These are phyloP conservation scores for Sphaeridia pumilis DNA, from an alignment of 2,888 invertebrate genomes.

Conservation along the genomic window DNA sequence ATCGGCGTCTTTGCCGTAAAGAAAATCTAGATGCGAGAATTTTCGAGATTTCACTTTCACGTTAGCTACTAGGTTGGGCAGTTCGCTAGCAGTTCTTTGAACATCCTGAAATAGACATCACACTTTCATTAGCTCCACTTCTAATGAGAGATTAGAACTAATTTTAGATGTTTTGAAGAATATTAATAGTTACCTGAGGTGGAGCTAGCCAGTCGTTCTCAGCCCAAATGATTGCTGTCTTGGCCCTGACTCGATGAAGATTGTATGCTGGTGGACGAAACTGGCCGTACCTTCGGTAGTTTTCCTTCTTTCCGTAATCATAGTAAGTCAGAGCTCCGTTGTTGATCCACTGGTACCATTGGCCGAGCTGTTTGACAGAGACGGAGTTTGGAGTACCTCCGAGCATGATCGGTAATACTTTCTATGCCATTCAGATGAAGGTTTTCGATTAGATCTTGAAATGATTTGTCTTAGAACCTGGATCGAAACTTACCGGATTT, in stretches of 20 bases:
- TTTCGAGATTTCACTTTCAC: neutral
- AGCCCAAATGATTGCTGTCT: conserved; percentile 28
- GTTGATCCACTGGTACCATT: conserved; percentile 7
- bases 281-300: neutral
- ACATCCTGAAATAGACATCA: conserved; percentile 2
- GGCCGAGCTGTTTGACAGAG: conserved; percentile 3
- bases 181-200: neutral
- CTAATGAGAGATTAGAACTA: neutral
- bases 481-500: conserved; percentile 13
- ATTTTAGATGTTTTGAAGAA: neutral
- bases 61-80: neutral
- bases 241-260: conserved; percentile 14
- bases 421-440: too few relatives aligned
- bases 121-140: neutral
- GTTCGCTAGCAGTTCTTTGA: neutral
- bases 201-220: neutral
- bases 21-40: conserved; percentile 2
- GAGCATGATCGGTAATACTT: conserved; percentile 12
- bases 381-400: conserved; percentile 13
- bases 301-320: neutral
- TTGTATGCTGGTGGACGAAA: conserved; percentile 14
- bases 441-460: too few relatives aligned
- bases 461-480: too few relatives aligned
- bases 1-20: conserved; percentile 9
- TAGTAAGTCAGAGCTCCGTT: neutral